A percentile compares a stretch with the other conserved stretches of the same genome.
phyloP scores from a whole-genome alignment of 2,113 vertebrate genomes.

The Crotalus tigris region DNA sequence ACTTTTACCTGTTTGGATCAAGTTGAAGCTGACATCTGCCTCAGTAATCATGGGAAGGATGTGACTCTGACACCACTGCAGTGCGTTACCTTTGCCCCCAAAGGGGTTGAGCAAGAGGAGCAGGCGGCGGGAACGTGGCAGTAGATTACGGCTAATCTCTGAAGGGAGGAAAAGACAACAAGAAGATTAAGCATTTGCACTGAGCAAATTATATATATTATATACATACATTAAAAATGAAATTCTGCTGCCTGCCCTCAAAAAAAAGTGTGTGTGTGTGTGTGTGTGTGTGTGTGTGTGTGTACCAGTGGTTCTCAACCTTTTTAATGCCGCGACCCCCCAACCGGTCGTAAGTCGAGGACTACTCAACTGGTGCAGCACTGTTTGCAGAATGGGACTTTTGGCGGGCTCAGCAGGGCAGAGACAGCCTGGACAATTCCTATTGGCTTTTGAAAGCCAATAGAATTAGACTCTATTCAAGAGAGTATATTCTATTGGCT shows the following conservation, averaged over 20 bases:
- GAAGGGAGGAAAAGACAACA: neutral
- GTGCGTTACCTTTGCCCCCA: slow-evolving; percentile 83
- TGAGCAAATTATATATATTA: neutral
- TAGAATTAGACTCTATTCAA: no score
- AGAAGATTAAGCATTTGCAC: neutral
- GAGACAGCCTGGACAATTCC: no score
- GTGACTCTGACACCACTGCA: slow-evolving; percentile 85
- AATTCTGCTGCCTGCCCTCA: neutral
- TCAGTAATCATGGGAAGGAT: slow-evolving; percentile 89
- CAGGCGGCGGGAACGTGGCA: slow-evolving; percentile 80
- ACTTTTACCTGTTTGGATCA: slow-evolving; percentile 84
- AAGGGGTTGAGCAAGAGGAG: slow-evolving; percentile 87
- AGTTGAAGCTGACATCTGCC: slow-evolving; percentile 88
- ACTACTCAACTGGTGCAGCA: no score
- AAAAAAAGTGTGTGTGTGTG: neutral
- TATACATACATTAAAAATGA: neutral
- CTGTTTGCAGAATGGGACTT: no score
- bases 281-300: no score
- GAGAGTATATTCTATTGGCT: no score
- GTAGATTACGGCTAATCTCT: slow-evolving; percentile 80
- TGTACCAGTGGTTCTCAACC: no score
- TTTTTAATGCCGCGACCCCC: no score
- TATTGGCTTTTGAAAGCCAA: no score
- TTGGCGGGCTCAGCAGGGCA: no score
- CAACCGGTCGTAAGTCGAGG: no score